These are phyloP conservation scores for Crocidura indochinensis DNA, from an alignment of 2,797 vertebrate species.

Conservation along the genomic window DNA sequence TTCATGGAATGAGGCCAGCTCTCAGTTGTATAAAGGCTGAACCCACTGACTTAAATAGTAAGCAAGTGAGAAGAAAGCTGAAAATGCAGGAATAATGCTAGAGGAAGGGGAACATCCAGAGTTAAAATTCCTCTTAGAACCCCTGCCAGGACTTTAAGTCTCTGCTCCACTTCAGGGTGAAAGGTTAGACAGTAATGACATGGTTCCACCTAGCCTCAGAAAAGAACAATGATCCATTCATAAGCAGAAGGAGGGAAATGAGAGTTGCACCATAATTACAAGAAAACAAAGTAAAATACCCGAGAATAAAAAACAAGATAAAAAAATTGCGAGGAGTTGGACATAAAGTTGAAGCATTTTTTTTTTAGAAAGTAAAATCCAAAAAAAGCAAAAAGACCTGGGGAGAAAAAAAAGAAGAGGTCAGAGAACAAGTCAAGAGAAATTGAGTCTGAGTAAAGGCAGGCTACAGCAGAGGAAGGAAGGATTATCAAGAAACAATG, in stretches of 20 bases:
- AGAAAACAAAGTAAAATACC: too few species aligned
- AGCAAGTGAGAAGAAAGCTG: conserved; percentile 6
- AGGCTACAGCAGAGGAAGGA: neutral
- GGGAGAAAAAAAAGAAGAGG: too few species aligned
- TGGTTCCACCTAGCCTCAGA: neutral
- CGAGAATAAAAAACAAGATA: too few species aligned
- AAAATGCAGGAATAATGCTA: neutral
- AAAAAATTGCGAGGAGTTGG: too few species aligned
- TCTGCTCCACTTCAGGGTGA: neutral
- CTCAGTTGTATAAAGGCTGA: too few species aligned
- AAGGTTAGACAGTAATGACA: neutral
- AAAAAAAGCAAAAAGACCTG: too few species aligned
- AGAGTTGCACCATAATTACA: too few species aligned
- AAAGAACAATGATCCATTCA: neutral
- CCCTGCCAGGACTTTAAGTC: neutral
- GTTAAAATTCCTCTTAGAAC: neutral
- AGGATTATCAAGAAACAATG: neutral
- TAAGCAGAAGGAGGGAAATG: neutral
- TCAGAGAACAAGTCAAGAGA: neutral
- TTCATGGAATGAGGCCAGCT: too few species aligned
- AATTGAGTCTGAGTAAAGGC: neutral
- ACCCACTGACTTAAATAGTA: neutral
- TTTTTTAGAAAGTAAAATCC: too few species aligned
- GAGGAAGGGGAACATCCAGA: neutral
- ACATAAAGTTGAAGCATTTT: too few species aligned